phyloP scores from a whole-genome alignment of 2,113 vertebrate genomes.

The Cichladusa arquata region DNA sequence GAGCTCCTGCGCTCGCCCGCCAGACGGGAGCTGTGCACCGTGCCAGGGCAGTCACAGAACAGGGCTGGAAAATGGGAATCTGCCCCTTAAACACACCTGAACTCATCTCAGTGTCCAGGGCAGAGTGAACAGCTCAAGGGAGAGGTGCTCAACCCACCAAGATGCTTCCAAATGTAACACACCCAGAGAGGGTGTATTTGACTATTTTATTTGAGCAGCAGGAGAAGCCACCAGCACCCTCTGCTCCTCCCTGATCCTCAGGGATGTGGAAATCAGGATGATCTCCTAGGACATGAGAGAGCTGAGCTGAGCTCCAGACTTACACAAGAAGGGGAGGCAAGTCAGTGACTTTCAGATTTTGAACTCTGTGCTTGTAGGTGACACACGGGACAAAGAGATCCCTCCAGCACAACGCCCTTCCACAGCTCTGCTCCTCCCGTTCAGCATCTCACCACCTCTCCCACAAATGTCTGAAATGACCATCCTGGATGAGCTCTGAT shows the following conservation, averaged over 20 bases:
- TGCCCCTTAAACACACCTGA: not conserved
- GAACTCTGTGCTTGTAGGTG: not conserved
- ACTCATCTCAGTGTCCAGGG: not conserved
- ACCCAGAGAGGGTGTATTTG: accelerated
- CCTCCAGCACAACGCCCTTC: not conserved
- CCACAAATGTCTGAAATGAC: not conserved
- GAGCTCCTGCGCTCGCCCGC: not conserved
- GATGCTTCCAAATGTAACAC: not conserved
- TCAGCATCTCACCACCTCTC: not conserved
- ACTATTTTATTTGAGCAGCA: not conserved
- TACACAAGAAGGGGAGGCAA: accelerated
- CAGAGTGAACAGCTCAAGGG: not conserved
- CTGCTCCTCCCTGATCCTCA: not conserved
- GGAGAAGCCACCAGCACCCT: not conserved
- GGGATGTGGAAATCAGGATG: not conserved
- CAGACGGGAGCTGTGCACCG: not conserved
- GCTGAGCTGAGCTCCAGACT: not conserved
- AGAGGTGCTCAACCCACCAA: not conserved
- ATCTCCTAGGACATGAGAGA: not conserved
- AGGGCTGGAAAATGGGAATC: not conserved
- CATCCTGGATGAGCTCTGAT: not conserved
- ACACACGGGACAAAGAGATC: not conserved
- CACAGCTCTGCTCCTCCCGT: not conserved
- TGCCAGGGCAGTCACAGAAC: not conserved
- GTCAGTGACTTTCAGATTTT: not conserved